Evolutionary conservation across 2,113 vertebrate genomes (phyloP).

Genomic region (Perca flavescens): DNA sequence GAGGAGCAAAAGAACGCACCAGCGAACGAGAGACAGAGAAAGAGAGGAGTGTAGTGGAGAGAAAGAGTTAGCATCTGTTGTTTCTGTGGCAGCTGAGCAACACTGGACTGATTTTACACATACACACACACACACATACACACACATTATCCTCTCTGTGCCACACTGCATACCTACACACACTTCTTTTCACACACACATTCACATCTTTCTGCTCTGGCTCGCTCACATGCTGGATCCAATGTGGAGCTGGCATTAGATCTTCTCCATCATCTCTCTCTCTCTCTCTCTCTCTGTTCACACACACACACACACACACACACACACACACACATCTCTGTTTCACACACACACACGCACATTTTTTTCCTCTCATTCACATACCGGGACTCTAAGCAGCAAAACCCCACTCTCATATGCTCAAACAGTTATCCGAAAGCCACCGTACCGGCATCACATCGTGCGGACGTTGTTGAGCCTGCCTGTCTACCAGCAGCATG

Average conservation of each 20-base stretch:
- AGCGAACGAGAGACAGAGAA: constrained; percentile 51
- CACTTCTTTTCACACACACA: constrained; percentile 25
- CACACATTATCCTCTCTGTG: neutral
- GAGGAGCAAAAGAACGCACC: constrained; percentile 67
- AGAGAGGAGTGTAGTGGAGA: constrained; percentile 55
- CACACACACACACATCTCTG: constrained; percentile 20
- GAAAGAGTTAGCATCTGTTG: constrained; percentile 81
- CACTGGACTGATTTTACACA: constrained; percentile 52
- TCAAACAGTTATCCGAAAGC: constrained; percentile 41
- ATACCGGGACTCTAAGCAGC: constrained; percentile 43
- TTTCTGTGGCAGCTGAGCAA: constrained; percentile 69
- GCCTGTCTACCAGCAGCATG: constrained; percentile 59
- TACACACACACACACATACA: constrained; percentile 20
- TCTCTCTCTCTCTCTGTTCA: neutral
- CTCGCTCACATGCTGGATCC: constrained; percentile 39
- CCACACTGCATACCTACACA: constrained; percentile 50
- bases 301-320: constrained; percentile 27
- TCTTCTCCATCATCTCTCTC: constrained; percentile 17
- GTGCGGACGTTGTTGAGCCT: constrained; percentile 49
- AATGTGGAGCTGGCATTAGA: constrained; percentile 4
- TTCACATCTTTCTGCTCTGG: constrained; percentile 11
- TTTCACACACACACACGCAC: too few species aligned
- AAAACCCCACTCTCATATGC: constrained; percentile 14
- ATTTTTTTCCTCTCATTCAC: constrained; percentile 35
- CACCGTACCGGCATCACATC: constrained; percentile 35